Evolutionary conservation across 2,797 vertebrate species (phyloP).

Genomic region (Sciurus vulgaris): DNA sequence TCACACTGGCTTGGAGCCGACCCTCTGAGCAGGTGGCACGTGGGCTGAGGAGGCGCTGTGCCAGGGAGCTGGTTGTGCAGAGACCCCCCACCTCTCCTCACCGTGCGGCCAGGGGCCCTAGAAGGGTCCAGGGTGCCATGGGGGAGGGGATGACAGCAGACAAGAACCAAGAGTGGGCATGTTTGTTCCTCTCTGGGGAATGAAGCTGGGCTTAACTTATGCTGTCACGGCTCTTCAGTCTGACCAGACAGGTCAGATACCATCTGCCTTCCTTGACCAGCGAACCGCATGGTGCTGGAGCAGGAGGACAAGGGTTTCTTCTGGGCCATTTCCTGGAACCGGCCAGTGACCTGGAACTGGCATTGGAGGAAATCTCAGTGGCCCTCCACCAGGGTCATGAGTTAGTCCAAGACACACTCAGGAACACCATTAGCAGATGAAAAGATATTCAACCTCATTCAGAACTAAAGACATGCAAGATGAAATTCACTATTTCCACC

Average conservation of each 20-base stretch:
- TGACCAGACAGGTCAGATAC: not conserved
- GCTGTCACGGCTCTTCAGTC: not conserved
- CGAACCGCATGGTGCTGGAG: not conserved
- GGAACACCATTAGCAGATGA: not conserved
- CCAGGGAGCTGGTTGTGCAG: not conserved
- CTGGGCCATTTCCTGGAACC: slow-evolving; percentile 32
- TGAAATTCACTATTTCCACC: not conserved
- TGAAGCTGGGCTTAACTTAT: not conserved
- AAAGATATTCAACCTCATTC: not conserved
- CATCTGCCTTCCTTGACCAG: not conserved
- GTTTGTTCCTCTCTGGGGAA: not conserved
- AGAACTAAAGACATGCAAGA: not conserved
- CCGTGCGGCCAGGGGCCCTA: not conserved
- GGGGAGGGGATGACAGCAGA: not conserved
- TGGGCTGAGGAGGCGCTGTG: not conserved
- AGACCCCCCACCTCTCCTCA: not conserved
- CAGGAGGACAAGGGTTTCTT: not conserved
- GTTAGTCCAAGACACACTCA: not conserved
- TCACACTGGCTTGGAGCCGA: not conserved
- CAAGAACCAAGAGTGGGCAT: not conserved
- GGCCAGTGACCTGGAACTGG: not conserved
- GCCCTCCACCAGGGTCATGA: not conserved
- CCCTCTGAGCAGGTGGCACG: slow-evolving; percentile 7
- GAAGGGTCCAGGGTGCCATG: not conserved
- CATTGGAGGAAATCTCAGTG: not conserved